A percentile compares a stretch with the other conserved stretches of the same genome.
Conservation (phyloP, 2,888 invertebrate genomes). For the Diabrotica balteata region DNA sequence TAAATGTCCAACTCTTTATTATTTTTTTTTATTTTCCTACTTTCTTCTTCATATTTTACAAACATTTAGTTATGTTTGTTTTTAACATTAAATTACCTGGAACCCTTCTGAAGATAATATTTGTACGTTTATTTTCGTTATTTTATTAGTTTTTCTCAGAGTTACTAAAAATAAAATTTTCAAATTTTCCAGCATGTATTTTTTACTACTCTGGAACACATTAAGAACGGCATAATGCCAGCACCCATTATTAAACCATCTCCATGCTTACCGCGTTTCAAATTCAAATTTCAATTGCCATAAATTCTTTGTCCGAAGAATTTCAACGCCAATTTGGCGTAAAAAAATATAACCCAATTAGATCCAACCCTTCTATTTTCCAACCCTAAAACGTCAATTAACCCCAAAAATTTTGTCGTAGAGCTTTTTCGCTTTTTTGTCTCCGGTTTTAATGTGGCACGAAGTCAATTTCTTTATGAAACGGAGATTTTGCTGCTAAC, state of each 20-base stretch:
- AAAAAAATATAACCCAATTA: slow-evolving; percentile 13
- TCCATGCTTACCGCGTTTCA: background rate
- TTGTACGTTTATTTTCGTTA: no score
- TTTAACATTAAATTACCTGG: no score
- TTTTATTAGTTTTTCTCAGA: no score
- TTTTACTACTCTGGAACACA: background rate
- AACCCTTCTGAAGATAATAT: no score
- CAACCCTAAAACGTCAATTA: slow-evolving; percentile 9
- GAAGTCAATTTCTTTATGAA: no score
- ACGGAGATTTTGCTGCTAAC: background rate
- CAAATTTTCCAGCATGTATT: no score
- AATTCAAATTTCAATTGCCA: slow-evolving; percentile 3
- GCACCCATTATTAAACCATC: no score
- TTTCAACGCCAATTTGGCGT: background rate
- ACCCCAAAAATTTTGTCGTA: slow-evolving; percentile 1
- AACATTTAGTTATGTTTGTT: no score
- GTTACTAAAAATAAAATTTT: no score
- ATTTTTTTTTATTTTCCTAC: no score
- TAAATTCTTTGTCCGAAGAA: background rate
- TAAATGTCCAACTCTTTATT: no score
- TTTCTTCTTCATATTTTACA: no score
- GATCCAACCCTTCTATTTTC: background rate
- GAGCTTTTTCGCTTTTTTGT: background rate
- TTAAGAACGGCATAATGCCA: background rate
- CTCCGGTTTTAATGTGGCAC: background rate